These are phyloP conservation scores for Epinotia bilunana DNA, from an alignment of 2,888 invertebrate genomes.

Conservation along the genomic window DNA sequence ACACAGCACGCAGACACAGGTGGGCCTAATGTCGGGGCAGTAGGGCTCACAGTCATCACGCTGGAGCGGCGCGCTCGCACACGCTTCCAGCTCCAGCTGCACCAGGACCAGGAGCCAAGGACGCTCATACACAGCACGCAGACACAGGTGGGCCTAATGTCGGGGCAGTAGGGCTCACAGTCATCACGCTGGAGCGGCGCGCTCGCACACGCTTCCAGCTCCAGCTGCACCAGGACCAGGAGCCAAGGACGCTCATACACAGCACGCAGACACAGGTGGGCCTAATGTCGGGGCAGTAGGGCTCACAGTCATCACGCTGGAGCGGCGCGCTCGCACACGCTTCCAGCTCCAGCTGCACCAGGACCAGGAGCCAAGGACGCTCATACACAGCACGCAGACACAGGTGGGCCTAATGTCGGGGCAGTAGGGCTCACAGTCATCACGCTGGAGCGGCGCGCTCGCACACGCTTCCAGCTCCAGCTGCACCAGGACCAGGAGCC, in stretches of 20 bases:
- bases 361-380: conserved; percentile 95
- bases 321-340: conserved; percentile 95
- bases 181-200: conserved; percentile 89
- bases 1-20: conserved; percentile 94
- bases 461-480: conserved; percentile 97
- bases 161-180: too few relatives aligned
- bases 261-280: conserved; percentile 92
- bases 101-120: conserved; percentile 95
- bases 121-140: conserved; percentile 96
- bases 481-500: conserved; percentile 96
- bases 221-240: conserved; percentile 95
- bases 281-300: background rate
- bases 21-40: conserved; percentile 53
- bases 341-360: conserved; percentile 97
- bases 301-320: conserved; percentile 83
- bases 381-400: conserved; percentile 96
- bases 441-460: conserved; percentile 93
- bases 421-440: too few relatives aligned
- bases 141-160: conserved; percentile 84
- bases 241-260: conserved; percentile 96
- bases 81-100: conserved; percentile 96
- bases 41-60: conserved; percentile 68
- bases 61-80: conserved; percentile 94
- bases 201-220: conserved; percentile 97
- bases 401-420: conserved; percentile 73